These are phyloP conservation scores for Holacanthus passer DNA, from an alignment of 2,113 vertebrate species.

Conservation along the genomic window DNA sequence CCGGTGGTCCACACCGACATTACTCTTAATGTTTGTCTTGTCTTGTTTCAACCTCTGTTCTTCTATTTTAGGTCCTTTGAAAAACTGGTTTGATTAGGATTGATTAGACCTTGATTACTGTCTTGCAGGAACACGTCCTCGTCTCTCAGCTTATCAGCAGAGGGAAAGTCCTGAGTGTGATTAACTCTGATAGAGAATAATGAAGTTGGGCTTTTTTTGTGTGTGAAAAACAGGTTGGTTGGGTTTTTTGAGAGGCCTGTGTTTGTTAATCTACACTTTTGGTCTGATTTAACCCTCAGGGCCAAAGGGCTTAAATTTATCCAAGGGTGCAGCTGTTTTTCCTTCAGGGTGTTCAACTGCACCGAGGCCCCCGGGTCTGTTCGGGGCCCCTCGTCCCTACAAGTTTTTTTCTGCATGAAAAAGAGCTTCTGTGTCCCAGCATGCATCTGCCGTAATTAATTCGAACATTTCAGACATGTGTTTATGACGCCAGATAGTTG, in stretches of 20 bases:
- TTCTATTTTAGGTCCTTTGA: not conserved
- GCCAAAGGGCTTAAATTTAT: too few species aligned
- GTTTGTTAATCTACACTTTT: not conserved
- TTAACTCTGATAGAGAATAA: not conserved
- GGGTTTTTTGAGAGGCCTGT: not conserved
- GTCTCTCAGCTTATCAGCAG: not conserved
- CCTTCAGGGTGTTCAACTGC: not conserved
- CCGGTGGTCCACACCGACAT: too few species aligned
- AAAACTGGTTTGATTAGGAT: not conserved
- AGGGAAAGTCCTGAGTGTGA: not conserved
- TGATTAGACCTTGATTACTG: too few species aligned
- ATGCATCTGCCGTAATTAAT: constrained; percentile 10
- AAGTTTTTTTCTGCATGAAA: not conserved
- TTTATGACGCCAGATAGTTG: too few species aligned
- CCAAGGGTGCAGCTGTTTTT: not conserved
- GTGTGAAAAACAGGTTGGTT: not conserved
- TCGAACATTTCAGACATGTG: too few species aligned
- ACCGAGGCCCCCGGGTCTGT: too few species aligned
- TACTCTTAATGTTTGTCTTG: not conserved
- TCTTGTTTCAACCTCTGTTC: not conserved
- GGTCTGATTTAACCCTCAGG: too few species aligned
- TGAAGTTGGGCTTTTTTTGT: not conserved
- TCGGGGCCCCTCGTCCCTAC: not conserved
- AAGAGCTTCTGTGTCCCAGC: not conserved
- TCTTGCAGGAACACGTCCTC: not conserved